A percentile compares a stretch with the other conserved stretches of the same genome.
phyloP scores from a whole-genome alignment of 1,140 invertebrate genomes.

The Brachionus paranguensis region DNA sequence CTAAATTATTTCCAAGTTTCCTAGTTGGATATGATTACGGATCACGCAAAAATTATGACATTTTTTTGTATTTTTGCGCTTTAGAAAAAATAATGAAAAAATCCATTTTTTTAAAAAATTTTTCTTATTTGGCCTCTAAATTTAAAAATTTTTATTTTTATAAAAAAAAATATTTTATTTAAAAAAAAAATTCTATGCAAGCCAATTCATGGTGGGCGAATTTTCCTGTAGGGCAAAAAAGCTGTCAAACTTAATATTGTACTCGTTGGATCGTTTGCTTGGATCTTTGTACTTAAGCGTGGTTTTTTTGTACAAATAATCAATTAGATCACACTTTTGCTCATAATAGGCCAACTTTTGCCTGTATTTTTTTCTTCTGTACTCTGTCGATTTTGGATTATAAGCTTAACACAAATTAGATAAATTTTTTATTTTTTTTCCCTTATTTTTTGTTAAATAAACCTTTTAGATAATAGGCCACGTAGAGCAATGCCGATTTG shows the following conservation, averaged over 20 bases:
- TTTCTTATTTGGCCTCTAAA: too few relatives aligned
- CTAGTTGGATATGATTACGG: too few relatives aligned
- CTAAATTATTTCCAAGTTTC: too few relatives aligned
- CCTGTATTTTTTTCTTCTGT: constrained; percentile 54
- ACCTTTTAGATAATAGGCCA: constrained; percentile 49
- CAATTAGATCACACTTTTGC: constrained; percentile 53
- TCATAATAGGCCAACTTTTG: constrained; percentile 54
- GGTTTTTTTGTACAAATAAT: constrained; percentile 53
- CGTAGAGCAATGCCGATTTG: constrained; percentile 53
- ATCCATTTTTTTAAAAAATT: too few relatives aligned
- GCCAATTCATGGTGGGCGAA: constrained; percentile 36
- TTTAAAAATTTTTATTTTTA: too few relatives aligned
- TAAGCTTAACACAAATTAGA: constrained; percentile 47
- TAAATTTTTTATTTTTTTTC: background rate
- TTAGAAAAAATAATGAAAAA: too few relatives aligned
- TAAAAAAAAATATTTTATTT: too few relatives aligned
- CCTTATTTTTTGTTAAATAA: background rate
- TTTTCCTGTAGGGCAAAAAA: constrained; percentile 47
- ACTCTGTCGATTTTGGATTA: constrained; percentile 55
- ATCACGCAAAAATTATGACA: too few relatives aligned
- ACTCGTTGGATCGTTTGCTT: constrained; percentile 49
- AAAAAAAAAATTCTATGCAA: background rate
- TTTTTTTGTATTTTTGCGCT: too few relatives aligned
- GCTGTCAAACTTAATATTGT: constrained; percentile 52
- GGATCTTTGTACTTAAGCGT: constrained; percentile 52